Evolutionary conservation across 2,113 vertebrate species (phyloP), one percentile per base, ranked within the genome.

Genomic region (Takifugu bimaculatus): DNA sequence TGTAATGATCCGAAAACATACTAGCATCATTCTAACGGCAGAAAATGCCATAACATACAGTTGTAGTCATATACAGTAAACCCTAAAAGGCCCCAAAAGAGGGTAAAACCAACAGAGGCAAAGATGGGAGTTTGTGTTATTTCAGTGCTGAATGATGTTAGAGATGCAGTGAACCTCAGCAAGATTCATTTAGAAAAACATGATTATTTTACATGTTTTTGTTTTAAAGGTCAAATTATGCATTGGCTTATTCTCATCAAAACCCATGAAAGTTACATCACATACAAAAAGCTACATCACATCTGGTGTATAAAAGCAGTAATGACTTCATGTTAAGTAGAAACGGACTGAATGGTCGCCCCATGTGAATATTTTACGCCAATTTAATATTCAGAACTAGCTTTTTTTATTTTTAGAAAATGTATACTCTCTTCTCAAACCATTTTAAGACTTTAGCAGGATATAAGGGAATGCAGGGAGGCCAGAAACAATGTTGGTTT

Each of bases 1-100:
- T 20, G 20, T 20, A 20, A 20, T 50, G 3, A 63, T 61, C 55
- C 39, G 67, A 57, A 78, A 82, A 84, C 70, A 77, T 60, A 84
- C 56, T 60, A 73, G 64, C 20, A 71, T 57, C 72, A 74, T 81
- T 54, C 61, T 39, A 62, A 76, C 69, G 74, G 76, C 83, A 74
- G 74, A 78, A 81, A 80, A 77, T 66, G 76, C 84, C 69, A 76
- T 13, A 50, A 77, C 68, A 70, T 69, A 79, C 63, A 64, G 72
- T 68, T 66, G 62, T 57, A 66, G 45, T 74, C 69, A 70, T 76
- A 69, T 74, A 84, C 77, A 80, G 60, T 49, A 63, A 65, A 70
- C 39, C 58, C 39, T 35, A 68, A 60, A 63, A 44, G 2, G 35
- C 61, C 57, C 27, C 6, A 2, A 54, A 26, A 52, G 50, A 63